Evolutionary conservation across 1,140 invertebrate species (phyloP).

Genomic region (Delia radicum): DNA sequence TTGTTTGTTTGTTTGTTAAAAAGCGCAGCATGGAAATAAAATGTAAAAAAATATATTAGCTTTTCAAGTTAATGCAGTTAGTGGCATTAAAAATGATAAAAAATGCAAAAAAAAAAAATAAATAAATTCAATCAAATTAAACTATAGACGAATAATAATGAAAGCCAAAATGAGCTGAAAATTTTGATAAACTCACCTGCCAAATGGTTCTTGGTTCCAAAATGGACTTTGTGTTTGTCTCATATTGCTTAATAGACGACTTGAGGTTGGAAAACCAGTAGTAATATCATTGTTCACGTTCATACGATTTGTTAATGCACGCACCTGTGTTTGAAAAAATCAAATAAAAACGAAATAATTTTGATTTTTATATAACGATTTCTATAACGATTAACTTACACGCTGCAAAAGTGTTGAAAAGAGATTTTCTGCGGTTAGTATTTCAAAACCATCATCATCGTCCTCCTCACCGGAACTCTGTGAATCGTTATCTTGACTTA

Average conservation of each 20-base stretch:
- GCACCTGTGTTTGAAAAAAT: constrained; percentile 60
- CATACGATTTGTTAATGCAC: constrained; percentile 78
- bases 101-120: constrained; percentile 7
- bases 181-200: constrained; percentile 42
- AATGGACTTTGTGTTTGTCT: constrained; percentile 53
- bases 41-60: constrained; percentile 25
- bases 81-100: not conserved
- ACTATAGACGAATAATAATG: not conserved
- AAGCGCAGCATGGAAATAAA: constrained; percentile 33
- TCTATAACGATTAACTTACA: constrained; percentile 58
- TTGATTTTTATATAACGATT: not conserved
- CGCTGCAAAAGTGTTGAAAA: constrained; percentile 83
- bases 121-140: constrained; percentile 15
- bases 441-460: constrained; percentile 86
- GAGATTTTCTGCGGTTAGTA: constrained; percentile 85
- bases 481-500: constrained; percentile 72
- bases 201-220: constrained; percentile 50
- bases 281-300: constrained; percentile 75
- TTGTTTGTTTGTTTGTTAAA: not conserved
- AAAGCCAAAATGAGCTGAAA: not conserved
- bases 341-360: constrained; percentile 27
- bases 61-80: constrained; percentile 14
- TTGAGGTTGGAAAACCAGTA: constrained; percentile 49
- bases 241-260: constrained; percentile 51
- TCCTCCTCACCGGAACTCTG: constrained; percentile 85